A percentile compares a stretch with the other conserved stretches of the same genome.
Conservation (phyloP, 2,113 vertebrate genomes). For the Odontesthes bonariensis region DNA sequence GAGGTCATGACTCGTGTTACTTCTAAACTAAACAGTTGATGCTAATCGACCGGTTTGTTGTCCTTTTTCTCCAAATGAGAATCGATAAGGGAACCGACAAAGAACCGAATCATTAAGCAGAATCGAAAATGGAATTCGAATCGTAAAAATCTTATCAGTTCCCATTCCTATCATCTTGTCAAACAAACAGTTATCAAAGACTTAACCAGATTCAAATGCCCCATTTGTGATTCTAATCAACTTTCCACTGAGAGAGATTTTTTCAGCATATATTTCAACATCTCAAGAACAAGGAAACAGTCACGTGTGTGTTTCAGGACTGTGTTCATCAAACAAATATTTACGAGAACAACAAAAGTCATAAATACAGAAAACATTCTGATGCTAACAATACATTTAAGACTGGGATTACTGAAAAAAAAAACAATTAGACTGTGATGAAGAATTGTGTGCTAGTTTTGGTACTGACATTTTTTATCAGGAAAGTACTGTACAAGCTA, state of each 20-base stretch:
- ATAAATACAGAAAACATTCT: constrained; percentile 21
- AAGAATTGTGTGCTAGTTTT: not conserved
- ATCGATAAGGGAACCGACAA: too few relatives aligned
- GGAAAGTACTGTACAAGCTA: not conserved
- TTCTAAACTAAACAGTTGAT: too few relatives aligned
- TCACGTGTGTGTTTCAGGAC: constrained; percentile 5
- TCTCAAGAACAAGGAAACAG: constrained; percentile 3
- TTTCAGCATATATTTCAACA: constrained; percentile 25
- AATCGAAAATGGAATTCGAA: too few relatives aligned
- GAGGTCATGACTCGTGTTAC: too few relatives aligned
- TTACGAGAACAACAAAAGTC: constrained; percentile 15
- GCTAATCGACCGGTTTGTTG: too few relatives aligned
- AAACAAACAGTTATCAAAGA: not conserved
- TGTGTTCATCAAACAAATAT: constrained; percentile 17
- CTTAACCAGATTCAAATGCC: not conserved
- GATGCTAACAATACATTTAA: not conserved
- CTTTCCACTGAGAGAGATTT: not conserved
- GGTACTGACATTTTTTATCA: not conserved
- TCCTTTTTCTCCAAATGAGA: too few relatives aligned
- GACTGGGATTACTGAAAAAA: not conserved
- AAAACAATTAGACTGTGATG: not conserved
- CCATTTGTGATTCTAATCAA: not conserved
- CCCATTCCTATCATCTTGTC: too few relatives aligned
- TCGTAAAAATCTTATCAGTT: too few relatives aligned
- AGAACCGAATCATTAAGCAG: too few relatives aligned